These are phyloP conservation scores for Bos indicus DNA, from an alignment of 2,113 vertebrate genomes.

Conservation along the genomic window DNA sequence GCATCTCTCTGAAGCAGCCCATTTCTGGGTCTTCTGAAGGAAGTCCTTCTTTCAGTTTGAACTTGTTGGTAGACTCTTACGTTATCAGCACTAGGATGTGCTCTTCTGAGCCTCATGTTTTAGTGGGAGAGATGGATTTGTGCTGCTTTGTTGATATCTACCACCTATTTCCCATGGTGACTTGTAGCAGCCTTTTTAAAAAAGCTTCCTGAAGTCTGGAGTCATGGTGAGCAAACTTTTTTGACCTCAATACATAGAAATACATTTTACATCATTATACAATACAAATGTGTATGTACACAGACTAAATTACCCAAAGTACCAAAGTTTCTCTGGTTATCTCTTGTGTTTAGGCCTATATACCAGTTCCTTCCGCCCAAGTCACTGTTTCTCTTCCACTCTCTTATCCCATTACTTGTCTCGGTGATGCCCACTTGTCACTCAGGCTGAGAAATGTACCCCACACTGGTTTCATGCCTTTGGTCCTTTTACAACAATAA, in stretches of 20 bases:
- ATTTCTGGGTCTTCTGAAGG: not conserved
- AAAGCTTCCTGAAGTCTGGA: not conserved
- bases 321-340: not conserved
- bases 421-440: not conserved
- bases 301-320: not conserved
- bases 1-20: conserved; percentile 35
- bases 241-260: not conserved
- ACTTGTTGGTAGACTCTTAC: not conserved
- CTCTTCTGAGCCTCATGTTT: not conserved
- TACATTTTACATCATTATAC: not conserved
- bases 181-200: not conserved
- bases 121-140: not conserved
- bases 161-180: not conserved
- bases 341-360: not conserved
- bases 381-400: not conserved
- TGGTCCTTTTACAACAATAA: not conserved
- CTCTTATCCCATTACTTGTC: not conserved
- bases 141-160: not conserved
- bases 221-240: not conserved
- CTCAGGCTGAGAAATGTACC: not conserved
- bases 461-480: not conserved
- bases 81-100: not conserved
- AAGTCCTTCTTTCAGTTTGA: not conserved
- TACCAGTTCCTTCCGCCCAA: not conserved
- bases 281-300: not conserved